phyloP scores from a whole-genome alignment of 2,888 invertebrate species.

The Cryptocephalus primarius region DNA sequence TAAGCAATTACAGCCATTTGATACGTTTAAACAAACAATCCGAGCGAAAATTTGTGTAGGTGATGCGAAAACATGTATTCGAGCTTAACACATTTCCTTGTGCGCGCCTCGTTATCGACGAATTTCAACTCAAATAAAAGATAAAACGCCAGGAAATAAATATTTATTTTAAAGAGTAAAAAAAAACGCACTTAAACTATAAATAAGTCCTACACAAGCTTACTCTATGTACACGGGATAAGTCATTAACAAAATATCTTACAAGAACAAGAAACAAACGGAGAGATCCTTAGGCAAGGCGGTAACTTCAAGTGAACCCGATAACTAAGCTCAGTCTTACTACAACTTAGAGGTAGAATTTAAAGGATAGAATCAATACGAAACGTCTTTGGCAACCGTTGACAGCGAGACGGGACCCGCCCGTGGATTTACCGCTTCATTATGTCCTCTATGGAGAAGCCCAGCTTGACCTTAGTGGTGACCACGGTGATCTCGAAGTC shows the following conservation, averaged over 20 bases:
- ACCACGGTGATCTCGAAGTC: conserved; percentile 6
- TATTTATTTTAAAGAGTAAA: conserved; percentile 10
- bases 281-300: too few relatives aligned
- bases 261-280: too few relatives aligned
- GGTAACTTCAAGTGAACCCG: too few relatives aligned
- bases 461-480: conserved; percentile 46
- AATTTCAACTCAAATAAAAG: conserved; percentile 1
- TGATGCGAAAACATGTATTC: too few relatives aligned
- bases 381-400: conserved; percentile 13
- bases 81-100: too few relatives aligned
- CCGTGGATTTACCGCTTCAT: conserved; percentile 58
- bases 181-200: conserved; percentile 3
- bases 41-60: too few relatives aligned
- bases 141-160: conserved; percentile 10
- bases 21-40: too few relatives aligned
- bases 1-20: too few relatives aligned
- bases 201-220: background rate
- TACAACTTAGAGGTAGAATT: conserved; percentile 1
- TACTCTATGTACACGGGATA: too few relatives aligned
- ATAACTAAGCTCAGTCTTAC: conserved; percentile 8
- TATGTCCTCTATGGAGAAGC: conserved; percentile 81
- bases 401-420: too few relatives aligned
- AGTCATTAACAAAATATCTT: too few relatives aligned
- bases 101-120: too few relatives aligned
- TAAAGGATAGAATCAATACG: conserved; percentile 12